phyloP scores from a whole-genome alignment of 2,113 vertebrate genomes.

The Philantomba maxwellii region DNA sequence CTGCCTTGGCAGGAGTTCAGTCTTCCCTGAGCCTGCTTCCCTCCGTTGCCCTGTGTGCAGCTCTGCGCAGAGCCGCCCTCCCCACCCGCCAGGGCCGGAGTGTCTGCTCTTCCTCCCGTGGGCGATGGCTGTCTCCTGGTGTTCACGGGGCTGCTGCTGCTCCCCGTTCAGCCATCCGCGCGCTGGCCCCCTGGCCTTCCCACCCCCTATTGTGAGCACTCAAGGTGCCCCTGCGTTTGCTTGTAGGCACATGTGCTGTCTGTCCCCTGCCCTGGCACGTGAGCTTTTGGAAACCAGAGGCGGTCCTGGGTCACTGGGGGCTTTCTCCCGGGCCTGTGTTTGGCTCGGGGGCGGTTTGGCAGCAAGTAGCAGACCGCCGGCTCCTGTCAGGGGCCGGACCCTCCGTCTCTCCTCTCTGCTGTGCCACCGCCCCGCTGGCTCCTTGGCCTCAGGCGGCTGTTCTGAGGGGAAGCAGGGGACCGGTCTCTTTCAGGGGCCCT shows the following conservation, averaged over 20 bases:
- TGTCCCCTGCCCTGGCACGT: neutral
- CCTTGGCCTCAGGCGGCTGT: too few species aligned
- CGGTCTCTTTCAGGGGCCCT: neutral
- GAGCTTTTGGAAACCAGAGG: neutral
- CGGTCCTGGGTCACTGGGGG: neutral
- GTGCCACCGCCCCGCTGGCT: accelerated
- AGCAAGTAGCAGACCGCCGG: neutral
- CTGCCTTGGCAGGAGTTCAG: neutral
- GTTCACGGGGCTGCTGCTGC: neutral
- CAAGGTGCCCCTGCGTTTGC: neutral
- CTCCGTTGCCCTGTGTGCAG: too few species aligned
- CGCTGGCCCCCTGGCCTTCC: neutral
- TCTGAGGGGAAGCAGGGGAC: neutral
- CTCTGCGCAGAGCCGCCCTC: neutral
- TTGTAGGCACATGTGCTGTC: neutral
- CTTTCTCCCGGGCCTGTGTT: neutral
- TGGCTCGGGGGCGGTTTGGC: neutral
- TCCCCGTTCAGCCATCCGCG: accelerated
- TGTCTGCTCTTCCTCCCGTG: neutral
- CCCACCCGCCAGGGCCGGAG: accelerated
- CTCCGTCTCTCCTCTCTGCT: neutral
- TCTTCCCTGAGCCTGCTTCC: too few species aligned
- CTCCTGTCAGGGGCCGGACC: too few species aligned
- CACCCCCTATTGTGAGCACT: neutral
- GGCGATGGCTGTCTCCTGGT: too few species aligned